These are phyloP conservation scores for Sebastes steindachneri DNA, from an alignment of 2,797 vertebrate species.

Conservation along the genomic window DNA sequence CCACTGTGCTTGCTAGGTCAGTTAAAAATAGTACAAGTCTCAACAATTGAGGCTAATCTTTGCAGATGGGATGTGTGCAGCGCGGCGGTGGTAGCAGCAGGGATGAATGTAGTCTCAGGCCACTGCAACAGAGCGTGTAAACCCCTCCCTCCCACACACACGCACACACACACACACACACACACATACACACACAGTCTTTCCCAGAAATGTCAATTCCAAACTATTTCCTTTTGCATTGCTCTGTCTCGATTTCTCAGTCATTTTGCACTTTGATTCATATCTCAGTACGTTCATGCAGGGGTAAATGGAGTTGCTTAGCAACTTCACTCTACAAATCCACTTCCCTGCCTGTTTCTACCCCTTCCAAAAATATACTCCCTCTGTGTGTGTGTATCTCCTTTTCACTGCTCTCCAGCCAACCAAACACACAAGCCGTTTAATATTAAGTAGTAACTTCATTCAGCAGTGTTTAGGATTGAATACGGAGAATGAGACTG, in stretches of 20 bases:
- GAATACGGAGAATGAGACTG: neutral
- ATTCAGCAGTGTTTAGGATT: neutral
- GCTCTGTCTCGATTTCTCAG: constrained; percentile 25
- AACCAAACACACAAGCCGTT: neutral
- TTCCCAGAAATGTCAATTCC: constrained; percentile 34
- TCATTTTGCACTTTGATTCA: constrained; percentile 48
- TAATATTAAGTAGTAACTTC: neutral
- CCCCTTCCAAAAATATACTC: constrained; percentile 19
- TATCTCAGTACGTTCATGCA: constrained; percentile 28
- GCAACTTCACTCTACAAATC: constrained; percentile 62
- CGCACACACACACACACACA: neutral
- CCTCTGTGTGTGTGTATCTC: neutral
- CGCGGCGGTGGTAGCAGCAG: constrained; percentile 51
- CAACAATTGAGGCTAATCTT: constrained; percentile 76
- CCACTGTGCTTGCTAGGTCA: constrained; percentile 74
- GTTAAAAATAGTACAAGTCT: constrained; percentile 78
- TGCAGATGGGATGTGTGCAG: constrained; percentile 75
- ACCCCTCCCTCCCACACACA: constrained; percentile 14
- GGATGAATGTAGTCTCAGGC: constrained; percentile 40
- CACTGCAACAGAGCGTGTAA: constrained; percentile 29
- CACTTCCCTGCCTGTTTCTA: constrained; percentile 25
- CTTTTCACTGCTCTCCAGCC: neutral
- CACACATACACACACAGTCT: neutral
- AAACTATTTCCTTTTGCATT: constrained; percentile 16
- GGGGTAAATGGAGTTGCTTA: constrained; percentile 64